Base-by-base conservation (phyloP, 2,888 invertebrate species). In the Cyclophora punctaria region DNA sequence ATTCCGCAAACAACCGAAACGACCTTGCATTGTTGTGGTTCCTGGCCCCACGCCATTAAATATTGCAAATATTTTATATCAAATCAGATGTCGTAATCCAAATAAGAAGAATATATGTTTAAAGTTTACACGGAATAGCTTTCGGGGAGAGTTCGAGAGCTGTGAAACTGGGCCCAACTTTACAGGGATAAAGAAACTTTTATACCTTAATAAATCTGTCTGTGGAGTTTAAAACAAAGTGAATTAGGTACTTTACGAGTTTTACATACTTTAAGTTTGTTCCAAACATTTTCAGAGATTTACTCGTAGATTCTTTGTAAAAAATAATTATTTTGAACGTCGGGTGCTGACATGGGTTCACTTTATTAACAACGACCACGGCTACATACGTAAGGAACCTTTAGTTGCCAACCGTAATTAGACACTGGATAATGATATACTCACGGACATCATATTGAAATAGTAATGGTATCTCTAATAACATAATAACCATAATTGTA, bases 21-120 rank as follows among this genome's bases (percentile, higher is more conserved):
- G 78, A 73, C 79, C 79, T 79, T 79, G 78, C 78, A 73, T 79
- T 78, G 75, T 78, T 73, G 55, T 59, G 60, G 60, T 56, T 60
- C 60, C 69, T 4, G 34, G 6, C 62, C 60, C 62, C 64, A 65
- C 55, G 60, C 58, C 58, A 62, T 70, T 62, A 69, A 66, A 68
- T 65, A 67, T 61, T 64, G 64, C 60, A 60, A 56, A 60, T 56
- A 58, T 49, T 60, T 48, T 52, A 62, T 66, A 66, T 64, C 61
- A 63, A 53, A 67, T 63, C 52, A 50, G 51, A 59, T 57, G 37
- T 5, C 5, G 37, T 37, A 5, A 37, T 37, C 37, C 20, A 37
- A 37, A 37, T 37, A 37, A 37, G 5, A 5, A 37, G 37, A 37
- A 37, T 51, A 52, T 44, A 44, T 46, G 35, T 34, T 34, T 41